A percentile compares a stretch with the other conserved stretches of the same genome.
phyloP scores from a whole-genome alignment of 2,797 vertebrate genomes.

The Acanthurus lineatus region DNA sequence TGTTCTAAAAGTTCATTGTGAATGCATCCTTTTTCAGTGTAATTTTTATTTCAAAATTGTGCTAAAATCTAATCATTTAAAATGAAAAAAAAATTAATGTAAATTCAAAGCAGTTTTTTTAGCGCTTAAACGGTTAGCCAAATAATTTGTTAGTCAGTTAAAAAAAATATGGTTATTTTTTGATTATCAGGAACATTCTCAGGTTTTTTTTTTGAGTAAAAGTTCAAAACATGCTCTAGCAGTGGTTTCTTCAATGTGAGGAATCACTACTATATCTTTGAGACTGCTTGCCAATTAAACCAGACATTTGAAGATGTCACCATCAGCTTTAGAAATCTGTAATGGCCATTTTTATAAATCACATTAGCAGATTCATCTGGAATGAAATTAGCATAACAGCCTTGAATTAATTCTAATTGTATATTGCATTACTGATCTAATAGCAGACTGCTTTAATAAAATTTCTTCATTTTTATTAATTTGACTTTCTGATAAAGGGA shows the following conservation, averaged over 20 bases:
- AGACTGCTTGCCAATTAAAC: background rate
- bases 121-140: background rate
- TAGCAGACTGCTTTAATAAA: rapidly evolving
- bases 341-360: background rate
- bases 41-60: background rate
- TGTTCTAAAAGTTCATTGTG: background rate
- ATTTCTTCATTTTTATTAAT: background rate
- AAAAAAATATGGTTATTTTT: no score
- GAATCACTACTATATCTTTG: background rate
- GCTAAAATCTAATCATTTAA: background rate
- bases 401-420: background rate
- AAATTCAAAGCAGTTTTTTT: background rate
- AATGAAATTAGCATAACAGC: rapidly evolving
- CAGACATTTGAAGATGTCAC: background rate
- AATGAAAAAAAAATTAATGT: background rate
- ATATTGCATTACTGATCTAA: background rate
- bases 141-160: background rate
- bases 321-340: background rate
- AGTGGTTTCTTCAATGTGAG: background rate
- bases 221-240: background rate
- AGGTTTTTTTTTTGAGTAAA: no score
- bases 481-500: background rate
- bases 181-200: no score
- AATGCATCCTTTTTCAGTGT: background rate
- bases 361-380: background rate